Conservation (phyloP, 2,888 invertebrate genomes). For the Lithophane ornitopus region DNA sequence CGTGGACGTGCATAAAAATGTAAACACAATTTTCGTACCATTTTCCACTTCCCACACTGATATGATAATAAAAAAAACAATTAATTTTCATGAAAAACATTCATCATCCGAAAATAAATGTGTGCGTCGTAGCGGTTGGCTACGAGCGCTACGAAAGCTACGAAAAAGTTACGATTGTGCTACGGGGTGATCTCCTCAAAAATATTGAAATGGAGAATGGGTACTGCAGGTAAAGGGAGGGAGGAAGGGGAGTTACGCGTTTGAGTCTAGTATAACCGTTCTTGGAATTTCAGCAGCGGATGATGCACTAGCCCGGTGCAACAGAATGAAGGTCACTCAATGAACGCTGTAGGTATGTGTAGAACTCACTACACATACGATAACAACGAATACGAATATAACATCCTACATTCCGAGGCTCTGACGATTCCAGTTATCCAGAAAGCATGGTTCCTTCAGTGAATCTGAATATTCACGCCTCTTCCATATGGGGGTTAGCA, state of each 20-base stretch:
- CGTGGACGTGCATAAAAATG: background rate
- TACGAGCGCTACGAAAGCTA: slow-evolving; percentile 49
- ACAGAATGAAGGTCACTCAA: slow-evolving; percentile 46
- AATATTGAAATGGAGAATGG: slow-evolving; percentile 49
- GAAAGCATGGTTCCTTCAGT: background rate
- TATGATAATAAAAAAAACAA: slow-evolving; percentile 23
- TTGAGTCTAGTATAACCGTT: slow-evolving; percentile 57
- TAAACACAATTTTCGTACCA: background rate
- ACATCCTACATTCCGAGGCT: background rate
- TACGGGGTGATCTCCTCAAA: slow-evolving; percentile 40
- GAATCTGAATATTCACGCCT: background rate
- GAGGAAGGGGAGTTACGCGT: slow-evolving; percentile 22
- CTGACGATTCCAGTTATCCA: background rate
- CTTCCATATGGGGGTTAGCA: background rate
- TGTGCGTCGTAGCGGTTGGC: slow-evolving; percentile 40
- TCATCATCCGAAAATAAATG: slow-evolving; percentile 34
- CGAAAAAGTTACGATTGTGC: slow-evolving; percentile 47
- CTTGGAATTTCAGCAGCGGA: slow-evolving; percentile 48
- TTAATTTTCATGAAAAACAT: slow-evolving; percentile 24
- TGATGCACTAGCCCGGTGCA: slow-evolving; percentile 39
- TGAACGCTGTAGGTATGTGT: slow-evolving; percentile 27
- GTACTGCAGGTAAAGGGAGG: slow-evolving; percentile 48
- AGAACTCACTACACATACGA: background rate
- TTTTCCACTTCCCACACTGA: background rate
- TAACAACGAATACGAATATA: background rate